These are phyloP conservation scores for Cosmia pyralina DNA, from an alignment of 2,888 invertebrate genomes.

Conservation along the genomic window DNA sequence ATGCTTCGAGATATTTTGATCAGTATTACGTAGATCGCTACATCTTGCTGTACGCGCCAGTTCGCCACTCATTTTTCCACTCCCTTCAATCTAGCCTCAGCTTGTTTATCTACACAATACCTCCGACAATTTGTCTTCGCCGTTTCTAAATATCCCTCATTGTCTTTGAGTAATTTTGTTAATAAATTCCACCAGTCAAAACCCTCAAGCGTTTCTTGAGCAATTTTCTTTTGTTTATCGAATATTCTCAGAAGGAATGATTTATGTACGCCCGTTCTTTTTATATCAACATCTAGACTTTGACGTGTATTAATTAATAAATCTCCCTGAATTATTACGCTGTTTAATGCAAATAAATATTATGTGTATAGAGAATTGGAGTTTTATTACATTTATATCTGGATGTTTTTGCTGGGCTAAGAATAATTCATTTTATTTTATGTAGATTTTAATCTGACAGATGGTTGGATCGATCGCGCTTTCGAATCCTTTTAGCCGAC, in stretches of 20 bases:
- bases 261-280: conserved; percentile 75
- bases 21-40: conserved; percentile 19
- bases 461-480: conserved; percentile 59
- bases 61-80: conserved; percentile 73
- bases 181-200: conserved; percentile 86
- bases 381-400: conserved; percentile 49
- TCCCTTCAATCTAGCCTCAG: conserved; percentile 72
- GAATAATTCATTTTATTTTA: conserved; percentile 54
- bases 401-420: conserved; percentile 48
- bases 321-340: conserved; percentile 66
- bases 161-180: conserved; percentile 88
- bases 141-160: conserved; percentile 85
- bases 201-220: conserved; percentile 76
- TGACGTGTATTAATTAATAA: conserved; percentile 74
- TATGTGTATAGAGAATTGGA: conserved; percentile 47
- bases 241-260: conserved; percentile 75
- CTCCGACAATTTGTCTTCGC: conserved; percentile 85
- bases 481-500: conserved; percentile 33
- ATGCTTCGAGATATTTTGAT: neutral
- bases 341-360: conserved; percentile 61
- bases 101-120: conserved; percentile 84
- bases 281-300: conserved; percentile 69
- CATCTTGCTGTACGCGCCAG: conserved; percentile 49
- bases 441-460: conserved; percentile 65
- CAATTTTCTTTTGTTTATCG: conserved; percentile 82